A percentile compares a stretch with the other conserved stretches of the same genome.
These are phyloP conservation scores for Tauraco hartlaubi DNA, from an alignment of 2,797 vertebrate species.

Conservation along the genomic window DNA sequence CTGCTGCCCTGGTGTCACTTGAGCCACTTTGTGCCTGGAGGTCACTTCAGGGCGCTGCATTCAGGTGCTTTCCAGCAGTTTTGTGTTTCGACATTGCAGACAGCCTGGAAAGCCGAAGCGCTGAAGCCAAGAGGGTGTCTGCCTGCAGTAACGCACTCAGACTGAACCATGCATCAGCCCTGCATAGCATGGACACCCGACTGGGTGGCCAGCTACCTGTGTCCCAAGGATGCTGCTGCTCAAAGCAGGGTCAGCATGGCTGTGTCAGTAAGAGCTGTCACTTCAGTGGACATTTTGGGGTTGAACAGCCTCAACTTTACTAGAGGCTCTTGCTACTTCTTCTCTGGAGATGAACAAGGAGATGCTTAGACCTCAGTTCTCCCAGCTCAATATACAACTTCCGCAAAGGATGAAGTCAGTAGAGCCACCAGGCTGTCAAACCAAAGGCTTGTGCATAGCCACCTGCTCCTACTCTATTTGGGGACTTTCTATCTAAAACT, in stretches of 20 bases:
- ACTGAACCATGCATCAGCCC: neutral
- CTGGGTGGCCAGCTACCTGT: neutral
- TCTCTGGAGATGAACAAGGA: neutral
- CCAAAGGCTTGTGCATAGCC: neutral
- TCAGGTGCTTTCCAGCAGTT: neutral
- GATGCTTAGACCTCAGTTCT: neutral
- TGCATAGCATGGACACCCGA: neutral
- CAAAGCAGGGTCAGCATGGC: neutral
- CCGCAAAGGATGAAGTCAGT: neutral
- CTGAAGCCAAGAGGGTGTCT: neutral
- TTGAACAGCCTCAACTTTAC: neutral
- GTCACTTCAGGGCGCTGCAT: neutral
- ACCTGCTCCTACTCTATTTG: neutral
- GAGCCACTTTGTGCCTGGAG: neutral
- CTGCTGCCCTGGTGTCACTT: neutral
- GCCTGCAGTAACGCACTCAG: neutral
- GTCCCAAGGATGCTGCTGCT: neutral
- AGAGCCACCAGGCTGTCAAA: neutral
- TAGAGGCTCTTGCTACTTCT: neutral
- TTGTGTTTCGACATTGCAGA: neutral
- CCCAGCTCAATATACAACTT: neutral
- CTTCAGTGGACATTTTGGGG: neutral
- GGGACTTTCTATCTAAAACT: neutral
- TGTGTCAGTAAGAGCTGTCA: constrained; percentile 15
- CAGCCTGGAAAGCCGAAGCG: neutral